Conservation (phyloP, 2,888 invertebrate species). For the Drosophila nr. perissopoda region DNA sequence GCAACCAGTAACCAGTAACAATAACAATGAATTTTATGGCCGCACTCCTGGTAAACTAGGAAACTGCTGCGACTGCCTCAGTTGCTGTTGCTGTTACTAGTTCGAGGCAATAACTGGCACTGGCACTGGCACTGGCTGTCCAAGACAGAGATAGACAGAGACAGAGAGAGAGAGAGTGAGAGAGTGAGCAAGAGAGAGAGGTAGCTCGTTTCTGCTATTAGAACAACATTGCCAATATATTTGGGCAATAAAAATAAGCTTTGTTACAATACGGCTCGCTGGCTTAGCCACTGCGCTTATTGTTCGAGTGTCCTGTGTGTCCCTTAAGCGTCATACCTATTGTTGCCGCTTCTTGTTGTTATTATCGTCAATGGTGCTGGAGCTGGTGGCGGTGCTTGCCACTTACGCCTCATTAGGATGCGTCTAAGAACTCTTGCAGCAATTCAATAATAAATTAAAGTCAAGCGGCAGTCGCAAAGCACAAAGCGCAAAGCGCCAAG, state of each 20-base stretch:
- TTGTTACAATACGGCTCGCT: constrained; percentile 65
- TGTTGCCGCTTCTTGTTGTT: constrained; percentile 19
- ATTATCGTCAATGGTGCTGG: constrained; percentile 50
- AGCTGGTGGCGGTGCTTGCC: constrained; percentile 64
- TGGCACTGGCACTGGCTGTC: constrained; percentile 18
- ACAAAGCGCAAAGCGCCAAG: constrained; percentile 38
- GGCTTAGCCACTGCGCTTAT: constrained; percentile 31
- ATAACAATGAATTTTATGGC: constrained; percentile 78
- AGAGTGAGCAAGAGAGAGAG: background rate
- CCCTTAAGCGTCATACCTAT: constrained; percentile 49
- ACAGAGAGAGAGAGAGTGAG: background rate
- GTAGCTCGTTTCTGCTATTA: constrained; percentile 77
- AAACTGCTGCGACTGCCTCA: constrained; percentile 28
- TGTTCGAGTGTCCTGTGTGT: constrained; percentile 45
- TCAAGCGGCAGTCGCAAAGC: constrained; percentile 42
- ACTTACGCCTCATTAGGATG: constrained; percentile 81
- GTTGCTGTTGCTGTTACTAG: constrained; percentile 30
- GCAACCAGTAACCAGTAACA: constrained; percentile 55
- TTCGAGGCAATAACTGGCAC: constrained; percentile 38
- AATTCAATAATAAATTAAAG: constrained; percentile 62
- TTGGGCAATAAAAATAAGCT: constrained; percentile 79
- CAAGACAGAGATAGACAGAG: constrained; percentile 1
- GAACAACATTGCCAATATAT: constrained; percentile 80
- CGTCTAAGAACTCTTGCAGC: constrained; percentile 76
- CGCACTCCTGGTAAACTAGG: constrained; percentile 44